A percentile compares a stretch with the other conserved stretches of the same genome.
These are phyloP conservation scores for Hoplias malabaricus DNA, from an alignment of 2,113 vertebrate species.

Conservation along the genomic window DNA sequence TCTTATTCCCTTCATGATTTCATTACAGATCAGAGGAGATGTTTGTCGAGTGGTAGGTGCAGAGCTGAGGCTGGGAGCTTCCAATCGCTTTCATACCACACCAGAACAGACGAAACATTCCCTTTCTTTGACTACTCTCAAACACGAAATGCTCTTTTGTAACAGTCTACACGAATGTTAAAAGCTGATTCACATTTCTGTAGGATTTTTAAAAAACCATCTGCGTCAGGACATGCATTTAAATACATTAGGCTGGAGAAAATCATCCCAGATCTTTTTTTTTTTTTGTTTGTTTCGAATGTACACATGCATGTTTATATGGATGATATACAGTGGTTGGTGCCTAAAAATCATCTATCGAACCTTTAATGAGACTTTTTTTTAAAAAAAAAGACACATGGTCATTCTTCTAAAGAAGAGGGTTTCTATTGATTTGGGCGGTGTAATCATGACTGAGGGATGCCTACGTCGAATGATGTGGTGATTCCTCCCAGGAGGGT, in stretches of 20 bases:
- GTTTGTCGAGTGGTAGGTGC: not conserved
- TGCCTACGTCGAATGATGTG: not conserved
- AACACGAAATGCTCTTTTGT: not conserved
- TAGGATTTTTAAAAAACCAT: slow-evolving; percentile 2
- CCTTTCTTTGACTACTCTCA: not conserved
- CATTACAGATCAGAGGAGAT: not conserved
- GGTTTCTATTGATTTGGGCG: not conserved
- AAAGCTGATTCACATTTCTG: slow-evolving; percentile 28
- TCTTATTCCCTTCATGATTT: not conserved
- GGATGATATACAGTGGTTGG: slow-evolving; percentile 18
- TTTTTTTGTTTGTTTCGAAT: too few relatives aligned
- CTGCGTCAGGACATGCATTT: slow-evolving; percentile 4
- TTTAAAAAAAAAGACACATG: not conserved
- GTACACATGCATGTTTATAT: slow-evolving; percentile 25
- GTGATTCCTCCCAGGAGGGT: slow-evolving; percentile 9
- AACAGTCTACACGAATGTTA: slow-evolving; percentile 2
- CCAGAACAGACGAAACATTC: not conserved
- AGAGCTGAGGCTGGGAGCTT: not conserved
- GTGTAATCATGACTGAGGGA: not conserved
- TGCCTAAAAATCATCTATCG: not conserved
- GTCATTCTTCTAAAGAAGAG: not conserved
- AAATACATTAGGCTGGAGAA: slow-evolving; percentile 5
- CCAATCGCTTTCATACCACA: slow-evolving; percentile 24
- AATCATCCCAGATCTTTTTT: slow-evolving; percentile 2
- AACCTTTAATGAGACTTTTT: not conserved